phyloP scores from a whole-genome alignment of 2,797 vertebrate genomes.

The Peromyscus eremicus region DNA sequence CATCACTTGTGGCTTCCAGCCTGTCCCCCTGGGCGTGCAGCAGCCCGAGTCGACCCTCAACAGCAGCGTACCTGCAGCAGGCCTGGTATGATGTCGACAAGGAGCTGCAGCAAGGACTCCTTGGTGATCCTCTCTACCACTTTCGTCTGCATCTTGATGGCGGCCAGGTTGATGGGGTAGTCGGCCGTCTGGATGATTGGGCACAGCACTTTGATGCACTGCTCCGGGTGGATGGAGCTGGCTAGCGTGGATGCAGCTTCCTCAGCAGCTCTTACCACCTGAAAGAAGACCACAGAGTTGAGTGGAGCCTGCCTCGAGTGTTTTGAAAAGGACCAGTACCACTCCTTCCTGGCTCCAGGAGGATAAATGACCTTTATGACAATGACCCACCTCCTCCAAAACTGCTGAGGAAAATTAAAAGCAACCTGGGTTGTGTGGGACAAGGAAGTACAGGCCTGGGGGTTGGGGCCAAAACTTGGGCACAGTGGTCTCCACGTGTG shows the following conservation, averaged over 20 bases:
- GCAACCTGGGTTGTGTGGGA: neutral
- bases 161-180: conserved; percentile 98
- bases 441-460: neutral
- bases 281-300: conserved; percentile 26
- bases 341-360: neutral
- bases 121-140: conserved; percentile 97
- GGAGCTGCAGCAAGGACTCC: conserved; percentile 94
- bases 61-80: conserved; percentile 93
- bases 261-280: conserved; percentile 98
- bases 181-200: conserved; percentile 99
- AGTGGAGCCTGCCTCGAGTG: neutral
- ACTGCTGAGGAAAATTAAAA: neutral
- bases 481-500: neutral
- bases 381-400: neutral
- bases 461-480: neutral
- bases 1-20: no score
- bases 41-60: no score
- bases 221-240: conserved; percentile 97
- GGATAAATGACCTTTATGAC: no score
- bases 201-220: conserved; percentile 99
- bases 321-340: neutral
- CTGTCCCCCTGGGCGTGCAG: neutral
- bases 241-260: conserved; percentile 97
- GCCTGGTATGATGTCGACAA: conserved; percentile 97
- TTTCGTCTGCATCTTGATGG: conserved; percentile 99